Evolutionary conservation across 23 tunicate species (phyloP).

Genomic region (Aplidium turbinatum): DNA sequence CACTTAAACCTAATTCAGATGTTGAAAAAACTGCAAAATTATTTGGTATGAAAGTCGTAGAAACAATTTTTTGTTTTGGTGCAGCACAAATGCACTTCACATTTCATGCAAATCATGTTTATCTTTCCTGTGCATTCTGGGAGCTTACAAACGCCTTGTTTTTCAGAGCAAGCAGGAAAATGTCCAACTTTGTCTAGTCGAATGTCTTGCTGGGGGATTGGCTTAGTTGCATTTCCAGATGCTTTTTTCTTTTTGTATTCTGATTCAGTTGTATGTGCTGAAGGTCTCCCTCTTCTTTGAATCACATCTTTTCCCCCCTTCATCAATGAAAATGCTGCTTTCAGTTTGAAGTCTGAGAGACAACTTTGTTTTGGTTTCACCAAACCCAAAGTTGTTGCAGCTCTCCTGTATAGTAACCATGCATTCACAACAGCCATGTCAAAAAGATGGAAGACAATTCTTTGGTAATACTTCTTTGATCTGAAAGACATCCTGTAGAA

Average conservation of each 20-base stretch:
- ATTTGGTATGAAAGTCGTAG: slow-evolving; percentile 1
- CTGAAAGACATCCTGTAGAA: slow-evolving; percentile 11
- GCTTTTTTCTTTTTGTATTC: slow-evolving; percentile 9
- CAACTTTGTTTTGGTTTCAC: not conserved
- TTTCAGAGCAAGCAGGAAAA: not conserved
- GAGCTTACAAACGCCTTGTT: not conserved
- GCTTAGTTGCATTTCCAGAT: not conserved
- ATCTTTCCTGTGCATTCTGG: slow-evolving; percentile 25
- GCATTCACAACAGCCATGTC: slow-evolving; percentile 24
- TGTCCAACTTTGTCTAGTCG: slow-evolving; percentile 14
- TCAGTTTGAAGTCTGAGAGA: not conserved
- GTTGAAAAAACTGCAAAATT: no score
- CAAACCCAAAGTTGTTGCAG: not conserved
- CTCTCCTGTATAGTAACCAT: slow-evolving; percentile 15
- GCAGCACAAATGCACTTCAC: slow-evolving; percentile 17
- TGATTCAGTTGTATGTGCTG: not conserved
- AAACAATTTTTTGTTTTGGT: slow-evolving; percentile 12
- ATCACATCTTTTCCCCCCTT: not conserved
- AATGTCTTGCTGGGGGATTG: slow-evolving; percentile 10
- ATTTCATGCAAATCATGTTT: slow-evolving; percentile 17
- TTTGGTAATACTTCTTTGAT: slow-evolving; percentile 12
- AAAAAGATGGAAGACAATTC: slow-evolving; percentile 19
- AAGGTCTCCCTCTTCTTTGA: slow-evolving; percentile 14
- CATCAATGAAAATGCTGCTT: not conserved
- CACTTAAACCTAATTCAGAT: no score